Evolutionary conservation across 2,113 vertebrate species (phyloP).

Genomic region (Festucalex cinctus): DNA sequence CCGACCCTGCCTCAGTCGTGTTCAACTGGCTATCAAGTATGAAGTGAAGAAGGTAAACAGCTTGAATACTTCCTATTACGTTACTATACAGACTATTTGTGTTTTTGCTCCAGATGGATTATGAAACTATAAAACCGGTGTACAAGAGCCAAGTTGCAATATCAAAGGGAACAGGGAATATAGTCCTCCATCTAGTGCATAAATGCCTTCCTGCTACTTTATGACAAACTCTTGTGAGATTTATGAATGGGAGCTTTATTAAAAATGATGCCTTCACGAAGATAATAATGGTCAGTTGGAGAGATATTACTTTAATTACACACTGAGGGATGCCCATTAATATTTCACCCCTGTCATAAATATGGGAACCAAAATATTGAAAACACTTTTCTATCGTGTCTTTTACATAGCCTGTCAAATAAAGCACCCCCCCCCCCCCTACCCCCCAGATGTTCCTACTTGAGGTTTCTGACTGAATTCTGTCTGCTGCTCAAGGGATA

Average conservation of each 20-base stretch:
- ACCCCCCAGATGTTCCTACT: not conserved
- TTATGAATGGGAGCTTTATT: not conserved
- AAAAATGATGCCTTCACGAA: not conserved
- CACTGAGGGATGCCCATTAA: not conserved
- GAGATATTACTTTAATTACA: slow-evolving; percentile 1
- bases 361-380: not conserved
- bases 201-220: not conserved
- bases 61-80: not conserved
- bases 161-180: not conserved
- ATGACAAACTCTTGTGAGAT: not conserved
- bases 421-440: not conserved
- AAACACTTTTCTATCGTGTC: not conserved
- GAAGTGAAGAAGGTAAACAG: slow-evolving; percentile 94
- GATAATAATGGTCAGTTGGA: not conserved
- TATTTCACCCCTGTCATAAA: not conserved
- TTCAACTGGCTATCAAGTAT: slow-evolving; percentile 94
- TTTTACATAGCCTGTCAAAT: not conserved
- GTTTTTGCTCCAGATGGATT: not conserved
- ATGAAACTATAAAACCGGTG: not conserved
- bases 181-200: not conserved
- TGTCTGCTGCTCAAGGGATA: no score
- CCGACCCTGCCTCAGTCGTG: slow-evolving; percentile 88
- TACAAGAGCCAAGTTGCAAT: not conserved
- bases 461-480: no score
- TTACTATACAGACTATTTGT: not conserved